These are phyloP conservation scores for Vollenhovia emeryi DNA, from an alignment of 1,140 invertebrate genomes.

Conservation along the genomic window DNA sequence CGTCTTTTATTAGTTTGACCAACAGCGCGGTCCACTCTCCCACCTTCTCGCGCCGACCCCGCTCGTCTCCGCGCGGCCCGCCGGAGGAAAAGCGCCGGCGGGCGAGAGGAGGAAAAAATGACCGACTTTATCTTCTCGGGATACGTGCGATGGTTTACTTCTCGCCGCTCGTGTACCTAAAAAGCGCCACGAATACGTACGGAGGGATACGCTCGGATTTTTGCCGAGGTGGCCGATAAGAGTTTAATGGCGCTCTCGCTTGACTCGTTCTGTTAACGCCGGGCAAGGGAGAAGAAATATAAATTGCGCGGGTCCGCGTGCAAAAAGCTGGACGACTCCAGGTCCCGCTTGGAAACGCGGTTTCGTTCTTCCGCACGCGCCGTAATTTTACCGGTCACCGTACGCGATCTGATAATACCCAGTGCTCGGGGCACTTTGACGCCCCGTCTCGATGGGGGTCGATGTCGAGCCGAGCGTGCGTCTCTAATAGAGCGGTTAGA, in stretches of 20 bases:
- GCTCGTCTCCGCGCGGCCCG: slow-evolving; percentile 15
- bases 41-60: neutral
- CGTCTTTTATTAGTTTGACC: slow-evolving; percentile 73
- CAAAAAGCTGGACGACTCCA: neutral
- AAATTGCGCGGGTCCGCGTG: neutral
- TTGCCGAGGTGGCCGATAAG: slow-evolving; percentile 6
- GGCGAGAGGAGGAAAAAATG: slow-evolving; percentile 39
- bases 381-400: neutral
- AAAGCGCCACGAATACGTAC: neutral
- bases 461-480: slow-evolving; percentile 27
- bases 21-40: slow-evolving; percentile 52
- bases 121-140: slow-evolving; percentile 40
- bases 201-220: neutral
- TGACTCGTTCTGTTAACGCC: neutral
- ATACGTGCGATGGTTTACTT: slow-evolving; percentile 28
- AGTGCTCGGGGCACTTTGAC: slow-evolving; percentile 29
- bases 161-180: slow-evolving; percentile 1
- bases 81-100: slow-evolving; percentile 11
- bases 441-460: neutral
- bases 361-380: too few species aligned
- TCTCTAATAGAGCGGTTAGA: slow-evolving; percentile 56
- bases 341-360: too few species aligned
- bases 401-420: slow-evolving; percentile 5
- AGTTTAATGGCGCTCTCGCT: neutral
- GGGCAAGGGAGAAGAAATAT: neutral